Percentiles rank a stretch among this genome's conserved stretches.
Conservation (phyloP, 2,797 vertebrate species). For the Tangara arthus region DNA sequence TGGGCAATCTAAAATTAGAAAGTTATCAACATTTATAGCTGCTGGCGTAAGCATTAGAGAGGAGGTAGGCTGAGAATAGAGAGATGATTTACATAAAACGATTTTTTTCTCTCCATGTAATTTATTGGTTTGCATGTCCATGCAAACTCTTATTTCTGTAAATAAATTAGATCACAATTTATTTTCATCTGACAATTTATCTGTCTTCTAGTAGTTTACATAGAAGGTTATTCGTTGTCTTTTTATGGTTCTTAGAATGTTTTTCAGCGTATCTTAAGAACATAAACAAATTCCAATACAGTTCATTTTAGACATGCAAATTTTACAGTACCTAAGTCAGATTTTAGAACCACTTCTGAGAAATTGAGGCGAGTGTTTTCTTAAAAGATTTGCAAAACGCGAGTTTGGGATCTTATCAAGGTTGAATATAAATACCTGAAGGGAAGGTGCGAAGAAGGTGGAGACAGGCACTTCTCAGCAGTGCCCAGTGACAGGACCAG, state of each 20-base stretch:
- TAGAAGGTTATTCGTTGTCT: neutral
- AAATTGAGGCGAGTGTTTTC: neutral
- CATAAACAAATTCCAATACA: neutral
- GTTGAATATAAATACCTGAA: neutral
- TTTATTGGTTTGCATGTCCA: neutral
- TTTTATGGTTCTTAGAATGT: neutral
- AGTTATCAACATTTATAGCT: neutral
- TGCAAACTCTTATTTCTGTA: neutral
- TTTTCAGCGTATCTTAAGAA: neutral
- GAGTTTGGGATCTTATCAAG: neutral
- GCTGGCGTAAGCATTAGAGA: neutral
- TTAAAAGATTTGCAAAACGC: neutral
- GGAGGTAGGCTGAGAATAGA: neutral
- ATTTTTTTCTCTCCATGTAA: neutral
- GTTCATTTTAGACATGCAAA: neutral
- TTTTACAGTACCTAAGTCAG: neutral
- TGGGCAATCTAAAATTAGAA: constrained; percentile 38
- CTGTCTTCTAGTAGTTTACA: neutral
- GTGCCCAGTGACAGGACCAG: neutral
- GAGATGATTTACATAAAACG: neutral
- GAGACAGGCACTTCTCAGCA: neutral
- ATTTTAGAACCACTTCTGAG: neutral
- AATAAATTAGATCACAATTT: neutral
- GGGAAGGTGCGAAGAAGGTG: neutral
- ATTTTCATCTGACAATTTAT: neutral